Evolutionary conservation across 2,888 invertebrate genomes (phyloP).

Genomic region (Mesopsocus fuscifrons): DNA sequence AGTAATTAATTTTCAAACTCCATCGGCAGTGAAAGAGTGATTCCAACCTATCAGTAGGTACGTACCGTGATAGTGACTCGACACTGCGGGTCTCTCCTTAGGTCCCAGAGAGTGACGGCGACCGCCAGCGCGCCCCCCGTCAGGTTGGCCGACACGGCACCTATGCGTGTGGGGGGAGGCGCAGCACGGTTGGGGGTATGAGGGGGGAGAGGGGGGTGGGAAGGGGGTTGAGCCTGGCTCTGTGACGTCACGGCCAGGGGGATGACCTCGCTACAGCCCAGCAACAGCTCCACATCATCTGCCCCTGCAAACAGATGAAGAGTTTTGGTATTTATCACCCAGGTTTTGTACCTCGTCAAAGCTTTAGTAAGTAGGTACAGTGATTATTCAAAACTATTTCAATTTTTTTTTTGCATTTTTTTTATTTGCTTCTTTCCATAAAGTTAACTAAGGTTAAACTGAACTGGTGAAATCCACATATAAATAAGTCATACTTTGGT

Average conservation of each 20-base stretch:
- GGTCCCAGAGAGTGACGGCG: constrained; percentile 17
- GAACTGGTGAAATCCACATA: too few species aligned
- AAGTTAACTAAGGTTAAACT: too few species aligned
- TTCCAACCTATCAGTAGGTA: too few species aligned
- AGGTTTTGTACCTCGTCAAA: too few species aligned
- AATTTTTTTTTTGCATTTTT: too few species aligned
- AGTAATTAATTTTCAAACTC: too few species aligned
- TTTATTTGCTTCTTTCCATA: too few species aligned
- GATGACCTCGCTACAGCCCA: constrained; percentile 43
- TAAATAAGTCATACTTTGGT: constrained; percentile 26
- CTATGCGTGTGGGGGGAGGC: constrained; percentile 14
- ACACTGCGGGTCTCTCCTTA: constrained; percentile 18
- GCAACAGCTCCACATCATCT: constrained; percentile 39
- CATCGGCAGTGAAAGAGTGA: too few species aligned
- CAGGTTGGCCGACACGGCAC: constrained; percentile 25
- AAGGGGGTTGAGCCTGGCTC: constrained; percentile 6
- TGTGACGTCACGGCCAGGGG: constrained; percentile 24
- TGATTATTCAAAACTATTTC: too few species aligned
- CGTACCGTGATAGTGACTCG: constrained; percentile 21
- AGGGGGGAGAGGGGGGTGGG: constrained; percentile 4
- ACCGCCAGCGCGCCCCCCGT: constrained; percentile 30
- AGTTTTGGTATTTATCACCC: too few species aligned
- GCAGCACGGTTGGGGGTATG: constrained; percentile 11
- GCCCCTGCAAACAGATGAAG: too few species aligned
- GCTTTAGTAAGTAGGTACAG: too few species aligned